phyloP scores from a whole-genome alignment of 2,113 vertebrate genomes.

The Tautogolabrus adspersus region DNA sequence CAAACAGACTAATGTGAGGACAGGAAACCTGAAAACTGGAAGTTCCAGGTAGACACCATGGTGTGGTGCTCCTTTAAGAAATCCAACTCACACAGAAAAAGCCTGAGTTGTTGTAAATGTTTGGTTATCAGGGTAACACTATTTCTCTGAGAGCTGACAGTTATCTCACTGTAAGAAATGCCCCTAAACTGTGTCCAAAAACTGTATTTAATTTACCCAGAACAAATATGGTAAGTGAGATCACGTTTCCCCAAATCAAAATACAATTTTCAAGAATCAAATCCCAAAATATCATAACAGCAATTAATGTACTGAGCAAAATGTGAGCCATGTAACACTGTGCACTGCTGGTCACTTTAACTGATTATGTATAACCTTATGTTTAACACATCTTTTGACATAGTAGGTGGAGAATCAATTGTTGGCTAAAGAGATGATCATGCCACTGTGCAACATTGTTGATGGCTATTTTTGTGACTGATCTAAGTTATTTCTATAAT shows the following conservation, averaged over 20 bases:
- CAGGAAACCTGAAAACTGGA: not conserved
- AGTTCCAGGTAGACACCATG: not conserved
- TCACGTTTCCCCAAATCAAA: too few species aligned
- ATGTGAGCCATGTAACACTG: not conserved
- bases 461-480: too few species aligned
- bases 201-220: not conserved
- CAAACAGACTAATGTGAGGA: constrained; percentile 6
- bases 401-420: not conserved
- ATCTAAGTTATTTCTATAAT: too few species aligned
- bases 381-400: not conserved
- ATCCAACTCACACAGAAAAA: not conserved
- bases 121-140: not conserved
- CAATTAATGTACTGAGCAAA: not conserved
- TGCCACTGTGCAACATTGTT: too few species aligned
- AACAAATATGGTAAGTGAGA: too few species aligned
- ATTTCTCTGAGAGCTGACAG: not conserved
- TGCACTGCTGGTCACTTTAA: constrained; percentile 4
- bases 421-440: not conserved
- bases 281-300: not conserved
- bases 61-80: not conserved
- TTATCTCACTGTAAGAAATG: not conserved
- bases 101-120: not conserved
- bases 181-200: not conserved
- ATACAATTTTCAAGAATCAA: not conserved
- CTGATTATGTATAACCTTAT: constrained; percentile 2